A percentile compares a stretch with the other conserved stretches of the same genome.
Evolutionary conservation across 2,113 vertebrate genomes (phyloP).

Genomic region (Menura novaehollandiae): DNA sequence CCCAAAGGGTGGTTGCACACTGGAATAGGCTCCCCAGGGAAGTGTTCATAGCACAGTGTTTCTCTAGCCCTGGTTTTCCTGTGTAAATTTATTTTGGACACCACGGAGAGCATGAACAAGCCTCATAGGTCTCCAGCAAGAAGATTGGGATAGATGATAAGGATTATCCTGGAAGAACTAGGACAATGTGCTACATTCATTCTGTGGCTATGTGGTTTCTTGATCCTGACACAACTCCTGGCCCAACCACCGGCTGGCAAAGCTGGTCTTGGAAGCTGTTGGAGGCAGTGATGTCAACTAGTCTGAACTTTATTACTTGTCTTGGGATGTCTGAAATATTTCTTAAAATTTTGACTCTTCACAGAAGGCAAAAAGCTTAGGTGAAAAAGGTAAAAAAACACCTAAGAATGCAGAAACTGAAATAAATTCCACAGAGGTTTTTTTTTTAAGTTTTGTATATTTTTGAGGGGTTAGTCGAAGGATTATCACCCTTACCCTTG

Average conservation of each 20-base stretch:
- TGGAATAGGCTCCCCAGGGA: not conserved
- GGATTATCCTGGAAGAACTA: not conserved
- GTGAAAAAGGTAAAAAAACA: not conserved
- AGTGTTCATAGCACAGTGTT: not conserved
- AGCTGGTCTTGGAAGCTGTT: not conserved
- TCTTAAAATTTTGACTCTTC: not conserved
- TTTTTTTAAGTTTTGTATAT: not conserved
- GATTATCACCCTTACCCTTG: not conserved
- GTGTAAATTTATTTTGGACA: not conserved
- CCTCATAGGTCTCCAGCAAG: not conserved
- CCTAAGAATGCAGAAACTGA: not conserved
- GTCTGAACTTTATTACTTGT: not conserved
- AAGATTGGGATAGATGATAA: not conserved
- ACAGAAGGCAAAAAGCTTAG: not conserved
- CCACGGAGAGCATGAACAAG: not conserved
- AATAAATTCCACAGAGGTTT: not conserved
- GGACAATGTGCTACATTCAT: accelerated
- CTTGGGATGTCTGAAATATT: not conserved
- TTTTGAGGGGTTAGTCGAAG: not conserved
- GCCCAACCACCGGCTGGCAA: accelerated
- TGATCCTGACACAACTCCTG: not conserved
- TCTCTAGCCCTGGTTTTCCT: not conserved
- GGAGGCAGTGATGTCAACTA: not conserved
- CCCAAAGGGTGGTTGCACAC: not conserved
- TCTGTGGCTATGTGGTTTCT: not conserved